phyloP scores from a whole-genome alignment of 2,888 invertebrate species.

The Strigamia maritima region DNA sequence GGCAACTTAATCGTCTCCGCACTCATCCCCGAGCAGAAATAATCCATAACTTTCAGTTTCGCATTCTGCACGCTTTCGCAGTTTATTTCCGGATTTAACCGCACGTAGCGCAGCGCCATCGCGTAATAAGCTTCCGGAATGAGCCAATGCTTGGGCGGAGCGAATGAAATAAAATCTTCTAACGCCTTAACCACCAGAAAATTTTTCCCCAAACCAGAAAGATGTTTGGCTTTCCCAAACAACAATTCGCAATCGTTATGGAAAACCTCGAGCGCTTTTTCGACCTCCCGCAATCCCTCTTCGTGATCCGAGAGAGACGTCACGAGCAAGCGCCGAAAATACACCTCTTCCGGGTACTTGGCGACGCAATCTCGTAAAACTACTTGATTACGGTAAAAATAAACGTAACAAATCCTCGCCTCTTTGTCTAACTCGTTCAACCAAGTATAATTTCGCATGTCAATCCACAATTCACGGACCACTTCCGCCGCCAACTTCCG shows the following conservation, averaged over 20 bases:
- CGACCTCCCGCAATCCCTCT: background rate
- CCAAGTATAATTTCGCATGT: background rate
- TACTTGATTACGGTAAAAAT: background rate
- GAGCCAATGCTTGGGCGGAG: background rate
- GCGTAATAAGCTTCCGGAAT: background rate
- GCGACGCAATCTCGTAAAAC: background rate
- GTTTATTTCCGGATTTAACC: background rate
- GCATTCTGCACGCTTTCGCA: too few species aligned
- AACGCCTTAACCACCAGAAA: background rate
- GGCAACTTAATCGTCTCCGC: background rate
- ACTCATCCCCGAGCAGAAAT: background rate
- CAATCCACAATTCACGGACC: background rate
- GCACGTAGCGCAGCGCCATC: background rate
- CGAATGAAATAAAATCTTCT: background rate
- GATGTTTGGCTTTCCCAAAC: background rate
- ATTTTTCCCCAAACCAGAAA: background rate
- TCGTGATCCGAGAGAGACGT: background rate
- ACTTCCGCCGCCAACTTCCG: background rate
- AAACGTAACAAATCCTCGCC: background rate
- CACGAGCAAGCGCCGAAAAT: background rate
- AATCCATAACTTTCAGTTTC: background rate
- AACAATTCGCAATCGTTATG: background rate
- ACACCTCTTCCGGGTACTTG: background rate
- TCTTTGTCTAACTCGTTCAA: too few species aligned
- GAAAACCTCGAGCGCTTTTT: background rate